Base-by-base conservation (phyloP, 2,888 invertebrate genomes). In the Leucozona laternaria region DNA sequence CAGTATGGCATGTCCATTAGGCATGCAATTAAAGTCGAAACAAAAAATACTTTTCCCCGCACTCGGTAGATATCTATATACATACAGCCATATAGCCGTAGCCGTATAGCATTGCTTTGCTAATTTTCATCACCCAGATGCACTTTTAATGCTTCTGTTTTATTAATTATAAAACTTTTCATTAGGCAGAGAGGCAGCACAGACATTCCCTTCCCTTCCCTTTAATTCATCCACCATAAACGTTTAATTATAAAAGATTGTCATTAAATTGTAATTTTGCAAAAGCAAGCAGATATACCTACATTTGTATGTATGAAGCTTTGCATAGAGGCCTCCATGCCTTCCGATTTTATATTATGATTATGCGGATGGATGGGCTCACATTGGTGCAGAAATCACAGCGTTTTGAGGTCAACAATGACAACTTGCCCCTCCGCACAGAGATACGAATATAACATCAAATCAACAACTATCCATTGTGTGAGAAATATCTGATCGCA, bases 161-260 rank as follows among this genome's bases (percentile, higher is more conserved):
- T 82, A 86, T 82, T 86, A 86, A 86, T 86, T 86, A 73, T 86
- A 82, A 86, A 82, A 79, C 75, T 86, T 82, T 86, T 82, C 82
- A 86, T 86, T 86, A 86, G 70, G 73, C 80, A 22, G 17, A 20
- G 28, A n/a, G n/a, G n/a, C n/a, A n/a, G 20, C 13, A 10, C 31
- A 60, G 34, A 13, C 34, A 81, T 78, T 82, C 82, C 82, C 86
- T 82, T 86, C 75, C 34, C 78, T 78, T 82, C 82, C 82, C 86
- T 82, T 86, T 79, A 79, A 71, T 82, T 75, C 78, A 82, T 40
- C 82, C 75, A 22, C 66, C 73, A 71, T 82, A 86, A 86, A 82
- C 75, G 78, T 86, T 86, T 86, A 82, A 86, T 86, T 86, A 82
- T 82, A 78, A 86, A 75, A 45, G 40, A 75, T 70, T 78, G 86